These are phyloP conservation scores for Coboldia fuscipes DNA, from an alignment of 1,140 invertebrate species.

Conservation along the genomic window DNA sequence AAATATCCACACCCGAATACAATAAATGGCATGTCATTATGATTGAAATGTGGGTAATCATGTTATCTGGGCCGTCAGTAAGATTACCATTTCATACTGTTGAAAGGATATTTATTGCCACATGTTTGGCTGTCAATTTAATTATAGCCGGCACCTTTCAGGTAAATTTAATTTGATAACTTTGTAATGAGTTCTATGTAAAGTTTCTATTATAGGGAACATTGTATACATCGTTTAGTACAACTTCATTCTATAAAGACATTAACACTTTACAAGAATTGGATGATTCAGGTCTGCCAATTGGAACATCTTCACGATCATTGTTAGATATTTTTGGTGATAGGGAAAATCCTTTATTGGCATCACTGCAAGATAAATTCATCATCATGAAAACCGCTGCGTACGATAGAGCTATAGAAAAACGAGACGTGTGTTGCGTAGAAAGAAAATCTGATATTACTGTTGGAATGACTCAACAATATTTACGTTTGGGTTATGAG, in stretches of 20 bases:
- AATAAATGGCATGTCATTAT: constrained; percentile 6
- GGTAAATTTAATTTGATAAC: neutral
- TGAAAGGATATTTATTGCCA: constrained; percentile 13
- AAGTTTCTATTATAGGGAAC: constrained; percentile 11
- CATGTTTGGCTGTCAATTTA: constrained; percentile 14
- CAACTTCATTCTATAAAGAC: constrained; percentile 16
- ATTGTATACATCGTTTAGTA: constrained; percentile 11
- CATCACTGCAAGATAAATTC: constrained; percentile 5
- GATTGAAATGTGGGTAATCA: constrained; percentile 5
- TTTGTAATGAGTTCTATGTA: too few species aligned
- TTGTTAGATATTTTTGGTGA: constrained; percentile 12
- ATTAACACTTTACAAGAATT: constrained; percentile 18
- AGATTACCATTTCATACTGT: neutral
- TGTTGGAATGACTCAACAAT: too few species aligned
- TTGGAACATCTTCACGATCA: constrained; percentile 11
- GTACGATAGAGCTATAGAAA: constrained; percentile 6
- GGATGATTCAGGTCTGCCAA: constrained; percentile 13
- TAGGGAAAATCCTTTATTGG: constrained; percentile 7
- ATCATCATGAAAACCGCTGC: constrained; percentile 7
- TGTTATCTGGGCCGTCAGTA: neutral
- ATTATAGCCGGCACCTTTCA: constrained; percentile 13
- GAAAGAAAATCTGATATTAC: constrained; percentile 10
- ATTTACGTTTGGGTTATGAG: too few species aligned
- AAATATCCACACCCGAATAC: too few species aligned
- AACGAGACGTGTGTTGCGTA: constrained; percentile 11